phyloP scores from a whole-genome alignment of 2,888 invertebrate species.

The Cheilosia variabilis region DNA sequence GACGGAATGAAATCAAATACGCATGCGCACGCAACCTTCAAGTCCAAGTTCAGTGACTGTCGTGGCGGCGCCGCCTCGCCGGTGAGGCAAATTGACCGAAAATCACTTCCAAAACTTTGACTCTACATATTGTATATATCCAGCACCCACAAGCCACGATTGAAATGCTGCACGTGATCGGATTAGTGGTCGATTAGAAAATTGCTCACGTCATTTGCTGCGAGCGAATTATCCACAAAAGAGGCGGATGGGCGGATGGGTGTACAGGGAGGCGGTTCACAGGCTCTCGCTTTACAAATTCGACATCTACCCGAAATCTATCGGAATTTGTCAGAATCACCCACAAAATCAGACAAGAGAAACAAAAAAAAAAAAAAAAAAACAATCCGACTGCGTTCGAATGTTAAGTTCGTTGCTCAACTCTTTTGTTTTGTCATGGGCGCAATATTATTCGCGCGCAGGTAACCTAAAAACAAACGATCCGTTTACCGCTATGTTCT shows the following conservation, averaged over 20 bases:
- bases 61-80: constrained; percentile 39
- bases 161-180: constrained; percentile 76
- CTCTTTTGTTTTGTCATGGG: constrained; percentile 65
- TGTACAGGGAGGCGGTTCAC: background rate
- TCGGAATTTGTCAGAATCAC: constrained; percentile 25
- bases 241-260: background rate
- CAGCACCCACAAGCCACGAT: constrained; percentile 72
- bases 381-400: background rate
- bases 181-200: constrained; percentile 76
- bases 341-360: constrained; percentile 1
- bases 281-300: constrained; percentile 41
- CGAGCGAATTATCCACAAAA: background rate
- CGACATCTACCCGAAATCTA: constrained; percentile 10
- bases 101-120: constrained; percentile 55
- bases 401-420: constrained; percentile 56
- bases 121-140: constrained; percentile 34
- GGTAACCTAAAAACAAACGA: constrained; percentile 55
- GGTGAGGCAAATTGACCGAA: constrained; percentile 45
- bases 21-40: constrained; percentile 75
- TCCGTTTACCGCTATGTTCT: constrained; percentile 68
- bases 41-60: constrained; percentile 74
- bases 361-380: too few relatives aligned
- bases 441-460: constrained; percentile 27
- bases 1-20: constrained; percentile 75
- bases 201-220: constrained; percentile 72